These are phyloP conservation scores for Gymnodraco acuticeps DNA, from an alignment of 2,797 vertebrate species.

Conservation along the genomic window DNA sequence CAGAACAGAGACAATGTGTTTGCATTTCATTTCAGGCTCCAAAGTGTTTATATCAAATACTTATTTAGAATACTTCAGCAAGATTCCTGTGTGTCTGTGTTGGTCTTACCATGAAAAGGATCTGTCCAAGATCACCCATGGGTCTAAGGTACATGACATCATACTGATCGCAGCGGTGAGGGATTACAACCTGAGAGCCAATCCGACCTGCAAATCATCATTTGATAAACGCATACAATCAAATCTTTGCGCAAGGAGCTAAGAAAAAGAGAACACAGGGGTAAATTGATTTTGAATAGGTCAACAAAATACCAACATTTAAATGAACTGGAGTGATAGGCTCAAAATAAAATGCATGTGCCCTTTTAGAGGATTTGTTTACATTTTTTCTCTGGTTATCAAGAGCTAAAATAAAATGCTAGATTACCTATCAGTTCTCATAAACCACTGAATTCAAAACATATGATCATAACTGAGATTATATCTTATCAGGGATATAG, in stretches of 20 bases:
- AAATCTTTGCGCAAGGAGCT: neutral
- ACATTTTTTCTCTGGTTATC: no score
- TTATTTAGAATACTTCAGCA: neutral
- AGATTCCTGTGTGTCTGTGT: neutral
- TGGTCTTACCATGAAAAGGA: slow-evolving; percentile 90
- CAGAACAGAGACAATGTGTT: neutral
- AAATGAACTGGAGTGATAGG: neutral
- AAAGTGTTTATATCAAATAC: neutral
- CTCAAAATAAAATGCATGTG: neutral
- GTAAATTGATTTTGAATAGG: neutral
- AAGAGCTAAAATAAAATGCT: no score
- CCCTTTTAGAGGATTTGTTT: neutral
- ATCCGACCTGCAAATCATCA: slow-evolving; percentile 87
- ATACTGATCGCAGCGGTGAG: slow-evolving; percentile 93
- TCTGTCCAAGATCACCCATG: slow-evolving; percentile 97
- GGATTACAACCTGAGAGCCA: slow-evolving; percentile 93
- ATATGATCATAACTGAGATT: neutral
- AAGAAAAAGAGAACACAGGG: neutral
- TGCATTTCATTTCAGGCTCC: neutral
- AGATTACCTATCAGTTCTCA: no score
- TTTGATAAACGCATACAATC: slow-evolving; percentile 1
- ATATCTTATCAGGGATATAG: neutral
- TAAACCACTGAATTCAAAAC: no score
- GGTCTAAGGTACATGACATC: slow-evolving; percentile 92
- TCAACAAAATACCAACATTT: neutral